Percentiles rank a stretch among this genome's conserved stretches.
Evolutionary conservation across 1,140 invertebrate species (phyloP).

Genomic region (Halyomorpha halys): DNA sequence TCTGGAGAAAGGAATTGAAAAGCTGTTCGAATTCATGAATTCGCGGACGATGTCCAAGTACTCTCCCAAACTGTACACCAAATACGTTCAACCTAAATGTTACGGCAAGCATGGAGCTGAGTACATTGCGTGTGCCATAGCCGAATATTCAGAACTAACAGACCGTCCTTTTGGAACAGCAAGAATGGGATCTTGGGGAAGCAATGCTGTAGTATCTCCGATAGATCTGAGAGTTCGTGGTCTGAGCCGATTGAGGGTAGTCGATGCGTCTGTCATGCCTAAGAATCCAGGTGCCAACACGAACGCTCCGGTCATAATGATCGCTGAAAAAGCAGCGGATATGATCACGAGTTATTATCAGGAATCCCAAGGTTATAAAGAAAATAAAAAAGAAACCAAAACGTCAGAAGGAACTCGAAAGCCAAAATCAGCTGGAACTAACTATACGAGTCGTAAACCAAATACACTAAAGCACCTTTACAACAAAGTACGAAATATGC

Average conservation of each 20-base stretch:
- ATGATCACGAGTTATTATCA: background rate
- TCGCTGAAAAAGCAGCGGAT: constrained; percentile 44
- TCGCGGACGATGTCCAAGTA: background rate
- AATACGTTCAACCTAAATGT: constrained; percentile 27
- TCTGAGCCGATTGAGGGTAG: constrained; percentile 35
- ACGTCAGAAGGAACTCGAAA: no score
- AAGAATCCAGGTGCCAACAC: constrained; percentile 24
- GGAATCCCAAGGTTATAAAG: no score
- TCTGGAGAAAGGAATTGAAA: background rate
- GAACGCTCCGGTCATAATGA: constrained; percentile 45
- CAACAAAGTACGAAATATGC: no score
- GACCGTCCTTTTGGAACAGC: constrained; percentile 49
- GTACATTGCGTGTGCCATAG: background rate
- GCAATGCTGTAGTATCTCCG: constrained; percentile 42
- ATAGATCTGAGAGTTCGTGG: constrained; percentile 35
- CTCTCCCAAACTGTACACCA: constrained; percentile 46
- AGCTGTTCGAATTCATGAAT: background rate
- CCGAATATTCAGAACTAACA: constrained; percentile 41
- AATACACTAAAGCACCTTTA: no score
- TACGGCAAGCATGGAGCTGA: constrained; percentile 31
- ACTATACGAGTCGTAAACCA: no score
- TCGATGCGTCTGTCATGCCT: constrained; percentile 38
- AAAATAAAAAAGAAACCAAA: no score
- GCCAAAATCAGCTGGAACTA: no score
- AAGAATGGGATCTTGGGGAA: constrained; percentile 44